Evolutionary conservation across 1,140 invertebrate genomes (phyloP), one percentile per base, ranked within the genome.

Genomic region (Cotesia typhae): DNA sequence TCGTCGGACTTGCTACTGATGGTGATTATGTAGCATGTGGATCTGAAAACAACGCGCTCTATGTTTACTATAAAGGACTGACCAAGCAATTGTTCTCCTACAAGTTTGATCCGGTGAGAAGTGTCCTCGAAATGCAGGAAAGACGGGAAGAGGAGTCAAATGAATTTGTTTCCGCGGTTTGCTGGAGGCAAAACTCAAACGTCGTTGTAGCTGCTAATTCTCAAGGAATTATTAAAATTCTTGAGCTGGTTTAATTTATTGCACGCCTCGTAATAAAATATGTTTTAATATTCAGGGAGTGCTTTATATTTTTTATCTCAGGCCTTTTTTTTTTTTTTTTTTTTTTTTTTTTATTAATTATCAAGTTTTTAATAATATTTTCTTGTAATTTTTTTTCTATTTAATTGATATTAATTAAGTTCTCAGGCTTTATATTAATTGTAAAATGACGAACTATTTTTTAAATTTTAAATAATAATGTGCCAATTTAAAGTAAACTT

Each of bases 131-230:
- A 83, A 85, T 89, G 41, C 92, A 94, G 68, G 92, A 93, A 76
- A 89, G 91, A 74, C 91, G 89, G 80, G 94, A 92, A 80, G 95
- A 95, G 81, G 95, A 97, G 84, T 90, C 93, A 0, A 95, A 93
- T 80, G 96, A 98, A 87, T 98, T 98, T 88, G 96, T 98, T 51
- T 98, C 96, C 36, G 96, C 96, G 36, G 96, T 99, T 20, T 98
- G 96, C 80, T 98, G 96, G 96, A 90, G 94, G 79, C 90, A 94
- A 82, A 90, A 92, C 77, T 94, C 93, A 4, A 93, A 95, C 88
- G 93, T 96, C 70, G 89, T 98, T 63, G 92, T 98, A n/a, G 95
- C 96, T 60, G 96, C 96, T 37, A 98, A 98, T 87, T 97, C 95
- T 83, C 96, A 97, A 88, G 96, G 97, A 72, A 94, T 94, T 76